A percentile compares a stretch with the other conserved stretches of the same genome.
Conservation (phyloP, 2,888 invertebrate species). For the Eupithecia centaureata region DNA sequence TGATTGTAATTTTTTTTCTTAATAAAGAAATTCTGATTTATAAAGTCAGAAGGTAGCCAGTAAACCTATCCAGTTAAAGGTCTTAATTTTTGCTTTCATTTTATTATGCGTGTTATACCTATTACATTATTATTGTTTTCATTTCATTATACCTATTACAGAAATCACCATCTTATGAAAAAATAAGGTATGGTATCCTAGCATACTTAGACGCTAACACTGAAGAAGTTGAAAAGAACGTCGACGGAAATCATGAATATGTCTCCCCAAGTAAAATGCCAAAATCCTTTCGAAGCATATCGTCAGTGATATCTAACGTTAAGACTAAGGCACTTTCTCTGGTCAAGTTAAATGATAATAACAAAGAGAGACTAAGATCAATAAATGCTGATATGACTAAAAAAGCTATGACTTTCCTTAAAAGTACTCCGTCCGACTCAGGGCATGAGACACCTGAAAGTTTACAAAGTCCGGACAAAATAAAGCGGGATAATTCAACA, state of each 20-base stretch:
- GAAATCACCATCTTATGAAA: conserved; percentile 79
- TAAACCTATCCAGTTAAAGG: no score
- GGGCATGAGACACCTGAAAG: conserved; percentile 56
- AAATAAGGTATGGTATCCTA: conserved; percentile 73
- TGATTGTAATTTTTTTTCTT: no score
- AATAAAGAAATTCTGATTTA: no score
- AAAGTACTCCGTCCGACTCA: conserved; percentile 66
- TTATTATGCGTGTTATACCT: no score
- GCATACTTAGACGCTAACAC: conserved; percentile 72
- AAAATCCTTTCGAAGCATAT: conserved; percentile 64
- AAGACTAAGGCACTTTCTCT: conserved; percentile 81
- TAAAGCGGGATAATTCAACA: conserved; percentile 12
- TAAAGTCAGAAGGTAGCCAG: no score
- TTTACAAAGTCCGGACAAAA: conserved; percentile 40
- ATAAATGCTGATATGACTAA: conserved; percentile 59
- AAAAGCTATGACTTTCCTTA: conserved; percentile 62
- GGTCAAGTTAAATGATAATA: conserved; percentile 70
- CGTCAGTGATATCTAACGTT: conserved; percentile 79
- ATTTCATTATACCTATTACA: no score
- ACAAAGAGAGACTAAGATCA: conserved; percentile 54
- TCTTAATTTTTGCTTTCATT: no score
- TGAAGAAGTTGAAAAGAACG: conserved; percentile 48
- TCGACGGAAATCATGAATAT: conserved; percentile 54
- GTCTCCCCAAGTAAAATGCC: conserved; percentile 61
- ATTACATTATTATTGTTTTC: background rate